Evolutionary conservation across 2,888 invertebrate genomes (phyloP).

Genomic region (Tyria jacobaeae): DNA sequence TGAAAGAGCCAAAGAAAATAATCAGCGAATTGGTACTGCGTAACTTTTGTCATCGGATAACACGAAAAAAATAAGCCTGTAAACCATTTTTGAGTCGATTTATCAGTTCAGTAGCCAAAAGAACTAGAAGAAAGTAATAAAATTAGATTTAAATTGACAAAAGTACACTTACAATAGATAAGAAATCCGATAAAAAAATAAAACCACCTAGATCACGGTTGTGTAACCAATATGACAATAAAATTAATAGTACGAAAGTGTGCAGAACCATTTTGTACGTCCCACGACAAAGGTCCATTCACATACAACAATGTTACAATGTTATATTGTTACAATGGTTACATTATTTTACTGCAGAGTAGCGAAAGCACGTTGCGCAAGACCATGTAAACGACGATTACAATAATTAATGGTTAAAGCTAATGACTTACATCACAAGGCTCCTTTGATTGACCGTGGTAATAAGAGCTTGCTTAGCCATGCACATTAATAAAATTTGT

Average conservation of each 20-base stretch:
- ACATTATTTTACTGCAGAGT: slow-evolving; percentile 75
- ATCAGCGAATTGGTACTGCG: neutral
- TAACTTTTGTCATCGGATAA: neutral
- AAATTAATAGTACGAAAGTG: slow-evolving; percentile 67
- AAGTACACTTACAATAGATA: slow-evolving; percentile 32
- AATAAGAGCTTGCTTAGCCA: slow-evolving; percentile 51
- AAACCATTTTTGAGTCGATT: slow-evolving; percentile 1
- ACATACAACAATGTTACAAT: slow-evolving; percentile 76
- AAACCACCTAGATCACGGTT: slow-evolving; percentile 43
- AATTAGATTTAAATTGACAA: slow-evolving; percentile 27
- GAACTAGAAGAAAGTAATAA: slow-evolving; percentile 19
- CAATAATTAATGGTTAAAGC: slow-evolving; percentile 80
- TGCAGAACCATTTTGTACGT: slow-evolving; percentile 61
- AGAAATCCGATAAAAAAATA: slow-evolving; percentile 48
- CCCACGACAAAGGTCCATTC: slow-evolving; percentile 77
- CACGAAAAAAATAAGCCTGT: slow-evolving; percentile 1
- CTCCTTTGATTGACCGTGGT: slow-evolving; percentile 56
- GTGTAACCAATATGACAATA: slow-evolving; percentile 53
- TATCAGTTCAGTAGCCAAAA: slow-evolving; percentile 7
- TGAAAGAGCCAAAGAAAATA: neutral
- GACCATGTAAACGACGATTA: slow-evolving; percentile 75
- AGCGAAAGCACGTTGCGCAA: slow-evolving; percentile 80
- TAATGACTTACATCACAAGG: slow-evolving; percentile 75
- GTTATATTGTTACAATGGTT: too few relatives aligned
- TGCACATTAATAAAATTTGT: slow-evolving; percentile 37